A percentile compares a stretch with the other conserved stretches of the same genome.
phyloP scores from a whole-genome alignment of 2,113 vertebrate genomes.

The Acanthochromis polyacanthus region DNA sequence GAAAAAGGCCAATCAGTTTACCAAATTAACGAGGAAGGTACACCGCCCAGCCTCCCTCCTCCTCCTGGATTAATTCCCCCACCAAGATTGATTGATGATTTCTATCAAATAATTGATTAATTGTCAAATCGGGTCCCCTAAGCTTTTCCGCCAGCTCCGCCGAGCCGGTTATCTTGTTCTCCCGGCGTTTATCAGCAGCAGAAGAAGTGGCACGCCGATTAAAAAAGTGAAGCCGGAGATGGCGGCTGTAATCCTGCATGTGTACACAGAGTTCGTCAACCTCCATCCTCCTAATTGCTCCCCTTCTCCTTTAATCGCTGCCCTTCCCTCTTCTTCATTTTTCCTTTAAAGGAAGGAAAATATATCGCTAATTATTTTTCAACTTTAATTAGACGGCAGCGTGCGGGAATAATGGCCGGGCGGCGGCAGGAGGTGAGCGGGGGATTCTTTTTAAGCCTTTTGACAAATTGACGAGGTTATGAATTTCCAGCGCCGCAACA shows the following conservation, averaged over 20 bases:
- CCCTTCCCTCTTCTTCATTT: slow-evolving; percentile 38
- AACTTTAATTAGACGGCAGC: slow-evolving; percentile 75
- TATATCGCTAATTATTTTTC: slow-evolving; percentile 82
- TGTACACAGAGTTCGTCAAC: slow-evolving; percentile 78
- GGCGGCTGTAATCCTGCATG: slow-evolving; percentile 76
- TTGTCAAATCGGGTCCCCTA: slow-evolving; percentile 80
- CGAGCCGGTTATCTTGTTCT: slow-evolving; percentile 80
- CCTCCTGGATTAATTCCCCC: slow-evolving; percentile 72
- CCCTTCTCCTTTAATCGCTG: slow-evolving; percentile 74
- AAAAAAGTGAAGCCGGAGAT: neutral
- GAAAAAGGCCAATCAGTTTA: slow-evolving; percentile 65
- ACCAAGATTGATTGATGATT: slow-evolving; percentile 86
- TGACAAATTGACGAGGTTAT: slow-evolving; percentile 76
- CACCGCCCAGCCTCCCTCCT: slow-evolving; percentile 14
- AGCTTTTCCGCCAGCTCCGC: slow-evolving; percentile 69
- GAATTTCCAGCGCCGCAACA: slow-evolving; percentile 54
- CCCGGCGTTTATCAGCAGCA: slow-evolving; percentile 80
- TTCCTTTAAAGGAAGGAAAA: slow-evolving; percentile 50
- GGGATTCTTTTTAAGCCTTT: slow-evolving; percentile 67
- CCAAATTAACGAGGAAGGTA: slow-evolving; percentile 67
- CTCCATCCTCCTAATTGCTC: slow-evolving; percentile 77
- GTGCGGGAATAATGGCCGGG: slow-evolving; percentile 34
- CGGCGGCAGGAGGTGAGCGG: neutral
- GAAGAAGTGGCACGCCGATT: slow-evolving; percentile 65
- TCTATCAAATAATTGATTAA: slow-evolving; percentile 90